Conservation (phyloP, 2,888 invertebrate species). For the Saturnia japonica region DNA sequence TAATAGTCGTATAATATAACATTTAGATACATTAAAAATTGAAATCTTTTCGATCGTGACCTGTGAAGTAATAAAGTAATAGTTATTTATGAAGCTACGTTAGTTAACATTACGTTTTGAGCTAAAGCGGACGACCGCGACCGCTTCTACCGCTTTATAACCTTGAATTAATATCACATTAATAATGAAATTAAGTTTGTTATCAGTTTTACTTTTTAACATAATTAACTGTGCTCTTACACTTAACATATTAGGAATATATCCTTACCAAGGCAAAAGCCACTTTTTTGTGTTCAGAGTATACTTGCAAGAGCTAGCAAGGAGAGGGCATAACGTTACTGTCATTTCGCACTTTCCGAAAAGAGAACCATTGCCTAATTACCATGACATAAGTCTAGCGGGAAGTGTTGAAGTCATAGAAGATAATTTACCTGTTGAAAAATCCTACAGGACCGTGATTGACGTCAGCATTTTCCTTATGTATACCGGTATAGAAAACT, state of each 20-base stretch:
- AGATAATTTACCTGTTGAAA: conserved; percentile 45
- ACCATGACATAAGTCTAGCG: conserved; percentile 81
- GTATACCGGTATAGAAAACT: conserved; percentile 51
- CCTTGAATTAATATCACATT: not conserved
- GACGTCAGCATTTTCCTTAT: conserved; percentile 41
- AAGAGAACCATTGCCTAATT: conserved; percentile 72
- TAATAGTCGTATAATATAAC: too few relatives aligned
- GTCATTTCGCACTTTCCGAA: conserved; percentile 85
- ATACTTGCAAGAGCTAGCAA: conserved; percentile 81
- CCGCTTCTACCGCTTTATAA: not conserved
- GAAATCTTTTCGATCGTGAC: too few relatives aligned
- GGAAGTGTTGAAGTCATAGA: conserved; percentile 50
- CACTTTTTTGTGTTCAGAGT: conserved; percentile 85
- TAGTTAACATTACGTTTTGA: conserved; percentile 1
- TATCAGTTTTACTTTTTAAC: conserved; percentile 34
- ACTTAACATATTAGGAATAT: conserved; percentile 83
- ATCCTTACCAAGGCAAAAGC: conserved; percentile 86
- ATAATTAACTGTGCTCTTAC: conserved; percentile 35
- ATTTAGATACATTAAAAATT: too few relatives aligned
- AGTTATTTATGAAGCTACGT: not conserved
- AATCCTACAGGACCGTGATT: conserved; percentile 48
- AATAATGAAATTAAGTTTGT: conserved; percentile 41
- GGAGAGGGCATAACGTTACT: conserved; percentile 85
- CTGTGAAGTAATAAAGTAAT: too few relatives aligned
- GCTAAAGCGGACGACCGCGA: conserved; percentile 4